phyloP scores from a whole-genome alignment of 2,888 invertebrate genomes.

The Pandemis heparana region DNA sequence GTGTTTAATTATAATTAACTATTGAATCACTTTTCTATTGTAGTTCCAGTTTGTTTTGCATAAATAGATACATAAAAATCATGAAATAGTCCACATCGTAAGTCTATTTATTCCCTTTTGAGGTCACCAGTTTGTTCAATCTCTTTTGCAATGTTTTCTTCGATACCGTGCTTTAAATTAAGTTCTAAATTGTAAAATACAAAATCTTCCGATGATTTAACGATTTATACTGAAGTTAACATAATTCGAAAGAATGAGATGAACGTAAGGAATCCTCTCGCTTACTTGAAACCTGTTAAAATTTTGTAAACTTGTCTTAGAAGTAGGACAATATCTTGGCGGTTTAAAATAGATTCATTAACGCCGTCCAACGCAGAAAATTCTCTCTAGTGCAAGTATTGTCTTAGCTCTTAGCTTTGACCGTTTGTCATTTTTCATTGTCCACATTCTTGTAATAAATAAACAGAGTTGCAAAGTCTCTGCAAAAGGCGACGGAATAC shows the following conservation, averaged over 20 bases:
- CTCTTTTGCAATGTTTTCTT: no score
- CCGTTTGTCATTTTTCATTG: background rate
- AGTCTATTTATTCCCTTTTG: no score
- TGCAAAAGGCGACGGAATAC: background rate
- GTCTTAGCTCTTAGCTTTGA: background rate
- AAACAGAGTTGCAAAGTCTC: slow-evolving; percentile 13
- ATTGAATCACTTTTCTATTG: background rate
- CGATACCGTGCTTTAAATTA: no score
- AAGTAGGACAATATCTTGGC: background rate
- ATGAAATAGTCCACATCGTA: no score
- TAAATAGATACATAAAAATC: no score
- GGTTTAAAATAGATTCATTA: background rate
- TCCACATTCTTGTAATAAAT: background rate
- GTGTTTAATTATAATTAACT: no score
- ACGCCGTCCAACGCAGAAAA: background rate
- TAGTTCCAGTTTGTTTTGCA: background rate
- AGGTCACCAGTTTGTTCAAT: no score
- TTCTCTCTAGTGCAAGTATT: background rate
- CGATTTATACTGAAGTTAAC: background rate
- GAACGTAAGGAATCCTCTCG: background rate
- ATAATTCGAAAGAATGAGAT: background rate
- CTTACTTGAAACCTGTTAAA: background rate
- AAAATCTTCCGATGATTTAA: no score
- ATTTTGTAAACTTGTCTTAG: background rate
- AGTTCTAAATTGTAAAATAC: no score